phyloP scores from a whole-genome alignment of 1,140 invertebrate genomes.

The Centruroides vittatus region DNA sequence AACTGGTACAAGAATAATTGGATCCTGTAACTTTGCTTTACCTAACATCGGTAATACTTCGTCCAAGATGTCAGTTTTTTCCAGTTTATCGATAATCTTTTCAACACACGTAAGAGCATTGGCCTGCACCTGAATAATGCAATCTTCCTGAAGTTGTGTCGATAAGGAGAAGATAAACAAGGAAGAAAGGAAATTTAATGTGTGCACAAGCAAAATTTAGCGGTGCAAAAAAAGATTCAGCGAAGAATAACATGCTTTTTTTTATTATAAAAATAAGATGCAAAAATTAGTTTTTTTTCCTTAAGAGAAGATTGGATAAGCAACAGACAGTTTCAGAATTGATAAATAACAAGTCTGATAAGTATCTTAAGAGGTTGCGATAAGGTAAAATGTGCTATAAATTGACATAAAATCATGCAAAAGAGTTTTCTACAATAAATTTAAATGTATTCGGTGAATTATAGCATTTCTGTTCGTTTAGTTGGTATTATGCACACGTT shows the following conservation, averaged over 20 bases:
- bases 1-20: conserved; percentile 38
- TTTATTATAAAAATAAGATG: too few relatives aligned
- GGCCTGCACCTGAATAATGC: conserved; percentile 22
- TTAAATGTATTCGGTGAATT: too few relatives aligned
- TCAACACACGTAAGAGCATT: conserved; percentile 38
- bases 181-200: not conserved
- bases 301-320: not conserved
- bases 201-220: not conserved
- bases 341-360: not conserved
- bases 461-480: too few relatives aligned
- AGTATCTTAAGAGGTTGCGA: too few relatives aligned
- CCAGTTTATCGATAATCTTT: conserved; percentile 62
- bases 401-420: too few relatives aligned
- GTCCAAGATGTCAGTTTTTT: conserved; percentile 75
- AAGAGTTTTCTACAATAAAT: too few relatives aligned
- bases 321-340: not conserved
- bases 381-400: too few relatives aligned
- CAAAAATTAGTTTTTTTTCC: too few relatives aligned
- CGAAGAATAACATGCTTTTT: too few relatives aligned
- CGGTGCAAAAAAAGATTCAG: too few relatives aligned
- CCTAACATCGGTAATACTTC: conserved; percentile 82
- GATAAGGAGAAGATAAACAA: not conserved
- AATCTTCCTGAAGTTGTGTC: not conserved
- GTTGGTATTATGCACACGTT: too few relatives aligned
- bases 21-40: conserved; percentile 70